Evolutionary conservation across 2,113 vertebrate genomes (phyloP).

Genomic region (Poeciliopsis occidentalis): DNA sequence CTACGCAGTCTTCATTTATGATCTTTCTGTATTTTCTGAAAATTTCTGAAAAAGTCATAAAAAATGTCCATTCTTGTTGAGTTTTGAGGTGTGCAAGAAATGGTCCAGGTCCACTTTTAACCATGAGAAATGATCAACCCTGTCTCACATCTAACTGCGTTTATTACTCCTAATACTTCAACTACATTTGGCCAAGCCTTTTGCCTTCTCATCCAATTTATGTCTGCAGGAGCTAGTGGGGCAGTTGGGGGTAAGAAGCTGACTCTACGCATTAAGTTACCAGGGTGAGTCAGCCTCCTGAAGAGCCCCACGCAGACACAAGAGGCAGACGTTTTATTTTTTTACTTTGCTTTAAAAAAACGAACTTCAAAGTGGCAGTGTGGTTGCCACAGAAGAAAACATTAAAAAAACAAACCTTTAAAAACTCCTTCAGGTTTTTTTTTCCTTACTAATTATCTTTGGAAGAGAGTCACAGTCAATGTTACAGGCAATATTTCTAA

Average conservation of each 20-base stretch:
- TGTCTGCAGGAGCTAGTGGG: conserved; percentile 65
- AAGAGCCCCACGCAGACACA: conserved; percentile 40
- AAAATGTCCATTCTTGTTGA: neutral
- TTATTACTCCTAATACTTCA: conserved; percentile 31
- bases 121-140: conserved; percentile 47
- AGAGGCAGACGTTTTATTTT: conserved; percentile 25
- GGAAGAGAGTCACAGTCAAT: conserved; percentile 16
- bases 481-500: neutral
- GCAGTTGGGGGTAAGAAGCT: conserved; percentile 66
- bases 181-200: conserved; percentile 57
- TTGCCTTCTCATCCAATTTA: conserved; percentile 71
- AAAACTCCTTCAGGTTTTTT: conserved; percentile 4
- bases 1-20: no score
- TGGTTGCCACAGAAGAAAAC: conserved; percentile 22
- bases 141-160: conserved; percentile 3
- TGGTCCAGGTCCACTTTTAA: conserved; percentile 29
- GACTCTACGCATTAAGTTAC: conserved; percentile 66
- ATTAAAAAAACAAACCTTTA: conserved; percentile 7
- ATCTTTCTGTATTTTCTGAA: neutral
- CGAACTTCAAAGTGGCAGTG: conserved; percentile 38
- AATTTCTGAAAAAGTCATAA: neutral
- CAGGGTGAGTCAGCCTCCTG: conserved; percentile 60
- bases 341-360: conserved; percentile 13
- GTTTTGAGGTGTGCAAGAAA: neutral
- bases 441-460: conserved; percentile 12